phyloP scores from a whole-genome alignment of 2,888 invertebrate genomes.

The Liopterus haemorrhoidalis region DNA sequence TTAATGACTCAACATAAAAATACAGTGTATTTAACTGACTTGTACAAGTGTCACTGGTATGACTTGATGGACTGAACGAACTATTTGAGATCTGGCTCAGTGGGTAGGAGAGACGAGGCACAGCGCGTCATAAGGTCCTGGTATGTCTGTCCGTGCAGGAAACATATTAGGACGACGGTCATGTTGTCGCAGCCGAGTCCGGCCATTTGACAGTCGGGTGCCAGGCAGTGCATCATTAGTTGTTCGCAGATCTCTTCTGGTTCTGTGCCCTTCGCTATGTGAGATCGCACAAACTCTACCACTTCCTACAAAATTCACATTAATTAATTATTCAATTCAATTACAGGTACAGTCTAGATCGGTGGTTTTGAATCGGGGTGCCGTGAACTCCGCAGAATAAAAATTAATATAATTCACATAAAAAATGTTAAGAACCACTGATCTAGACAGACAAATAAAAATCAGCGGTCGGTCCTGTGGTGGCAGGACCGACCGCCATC shows the following conservation, averaged over 20 bases:
- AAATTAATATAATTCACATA: background rate
- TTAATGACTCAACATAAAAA: too few relatives aligned
- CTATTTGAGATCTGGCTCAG: constrained; percentile 18
- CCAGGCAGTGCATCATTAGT: constrained; percentile 88
- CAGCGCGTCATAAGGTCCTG: constrained; percentile 43
- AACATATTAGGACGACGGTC: constrained; percentile 88
- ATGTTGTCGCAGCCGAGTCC: constrained; percentile 98
- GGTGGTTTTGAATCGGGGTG: too few relatives aligned
- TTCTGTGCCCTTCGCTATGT: constrained; percentile 74
- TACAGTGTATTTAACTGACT: too few relatives aligned
- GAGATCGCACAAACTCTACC: constrained; percentile 77
- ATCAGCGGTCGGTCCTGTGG: background rate
- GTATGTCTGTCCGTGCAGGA: constrained; percentile 56
- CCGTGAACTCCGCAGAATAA: background rate
- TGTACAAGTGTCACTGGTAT: too few relatives aligned
- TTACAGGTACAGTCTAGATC: too few relatives aligned
- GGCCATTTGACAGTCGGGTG: constrained; percentile 95
- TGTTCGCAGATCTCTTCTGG: constrained; percentile 96
- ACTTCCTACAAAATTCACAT: constrained; percentile 72
- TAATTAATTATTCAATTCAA: too few relatives aligned
- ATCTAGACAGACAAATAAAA: background rate
- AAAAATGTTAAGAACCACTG: background rate
- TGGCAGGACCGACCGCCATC: too few relatives aligned
- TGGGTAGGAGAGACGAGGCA: constrained; percentile 20
- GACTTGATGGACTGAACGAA: too few relatives aligned